Conservation (phyloP, 2,888 invertebrate species). For the Drepanosiphum platanoidis region DNA sequence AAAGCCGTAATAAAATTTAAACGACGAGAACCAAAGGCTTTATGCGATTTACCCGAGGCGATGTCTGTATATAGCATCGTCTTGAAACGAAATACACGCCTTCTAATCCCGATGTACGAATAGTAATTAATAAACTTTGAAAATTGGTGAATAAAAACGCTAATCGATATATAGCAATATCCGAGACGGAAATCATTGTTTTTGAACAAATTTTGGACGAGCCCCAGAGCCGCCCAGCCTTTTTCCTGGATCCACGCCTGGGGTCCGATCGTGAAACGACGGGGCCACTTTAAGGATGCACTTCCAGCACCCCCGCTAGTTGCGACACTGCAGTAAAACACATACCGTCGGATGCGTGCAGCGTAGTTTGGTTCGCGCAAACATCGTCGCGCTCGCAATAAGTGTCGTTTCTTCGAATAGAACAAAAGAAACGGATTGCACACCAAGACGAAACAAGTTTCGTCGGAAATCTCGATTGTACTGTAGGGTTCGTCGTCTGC, state of each 20-base stretch:
- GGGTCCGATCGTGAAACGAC: too few species aligned
- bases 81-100: neutral
- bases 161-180: too few species aligned
- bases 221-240: neutral
- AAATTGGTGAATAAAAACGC: too few species aligned
- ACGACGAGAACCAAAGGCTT: neutral
- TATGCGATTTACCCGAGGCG: neutral
- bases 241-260: neutral
- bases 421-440: neutral
- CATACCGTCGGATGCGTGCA: too few species aligned
- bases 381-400: neutral
- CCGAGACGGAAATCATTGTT: too few species aligned
- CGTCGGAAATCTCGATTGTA: neutral
- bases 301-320: too few species aligned
- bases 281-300: too few species aligned
- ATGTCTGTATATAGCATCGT: neutral
- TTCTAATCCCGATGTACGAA: neutral
- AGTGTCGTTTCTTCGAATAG: neutral
- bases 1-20: conserved; percentile 9
- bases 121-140: too few species aligned
- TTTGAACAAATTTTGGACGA: neutral
- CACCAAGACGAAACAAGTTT: neutral
- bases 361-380: neutral
- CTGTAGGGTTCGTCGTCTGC: neutral
- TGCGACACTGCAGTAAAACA: too few species aligned